Evolutionary conservation across 2,888 invertebrate genomes (phyloP).

Genomic region (Gerris lacustris): DNA sequence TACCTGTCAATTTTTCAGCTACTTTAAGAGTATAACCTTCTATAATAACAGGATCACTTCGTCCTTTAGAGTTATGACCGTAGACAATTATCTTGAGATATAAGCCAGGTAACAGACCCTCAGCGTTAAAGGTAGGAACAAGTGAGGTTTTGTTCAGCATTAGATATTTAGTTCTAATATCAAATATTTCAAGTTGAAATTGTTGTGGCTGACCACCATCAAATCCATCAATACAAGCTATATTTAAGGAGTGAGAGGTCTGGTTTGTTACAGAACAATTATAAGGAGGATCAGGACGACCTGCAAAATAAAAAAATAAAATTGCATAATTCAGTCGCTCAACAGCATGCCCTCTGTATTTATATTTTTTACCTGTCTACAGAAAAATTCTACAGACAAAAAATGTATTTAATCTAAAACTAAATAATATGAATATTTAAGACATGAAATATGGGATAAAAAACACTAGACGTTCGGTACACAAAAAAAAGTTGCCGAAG

Average conservation of each 20-base stretch:
- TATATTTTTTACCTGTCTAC: too few relatives aligned
- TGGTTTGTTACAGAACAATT: conserved; percentile 66
- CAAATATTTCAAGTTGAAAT: conserved; percentile 61
- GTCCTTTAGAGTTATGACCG: conserved; percentile 69
- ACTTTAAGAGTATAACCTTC: conserved; percentile 63
- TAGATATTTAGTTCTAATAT: conserved; percentile 49
- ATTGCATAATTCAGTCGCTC: background rate
- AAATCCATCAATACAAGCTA: conserved; percentile 58
- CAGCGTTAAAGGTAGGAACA: conserved; percentile 61
- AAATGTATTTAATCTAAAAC: too few relatives aligned
- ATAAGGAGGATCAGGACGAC: conserved; percentile 62
- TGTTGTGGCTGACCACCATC: conserved; percentile 65
- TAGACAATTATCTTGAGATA: conserved; percentile 66
- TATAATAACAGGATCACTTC: conserved; percentile 56
- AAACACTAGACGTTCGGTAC: too few relatives aligned
- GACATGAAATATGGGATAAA: too few relatives aligned
- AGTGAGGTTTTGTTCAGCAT: conserved; percentile 57
- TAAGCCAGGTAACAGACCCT: conserved; percentile 64
- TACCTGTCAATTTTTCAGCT: conserved; percentile 66
- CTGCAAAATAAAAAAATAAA: conserved; percentile 35
- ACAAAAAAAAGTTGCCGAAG: too few relatives aligned
- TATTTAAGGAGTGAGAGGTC: conserved; percentile 62
- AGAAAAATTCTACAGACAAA: too few relatives aligned
- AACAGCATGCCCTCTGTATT: too few relatives aligned
- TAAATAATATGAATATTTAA: too few relatives aligned